Base-by-base conservation (phyloP, 2,113 vertebrate species). In the Harpagus bidentatus region DNA sequence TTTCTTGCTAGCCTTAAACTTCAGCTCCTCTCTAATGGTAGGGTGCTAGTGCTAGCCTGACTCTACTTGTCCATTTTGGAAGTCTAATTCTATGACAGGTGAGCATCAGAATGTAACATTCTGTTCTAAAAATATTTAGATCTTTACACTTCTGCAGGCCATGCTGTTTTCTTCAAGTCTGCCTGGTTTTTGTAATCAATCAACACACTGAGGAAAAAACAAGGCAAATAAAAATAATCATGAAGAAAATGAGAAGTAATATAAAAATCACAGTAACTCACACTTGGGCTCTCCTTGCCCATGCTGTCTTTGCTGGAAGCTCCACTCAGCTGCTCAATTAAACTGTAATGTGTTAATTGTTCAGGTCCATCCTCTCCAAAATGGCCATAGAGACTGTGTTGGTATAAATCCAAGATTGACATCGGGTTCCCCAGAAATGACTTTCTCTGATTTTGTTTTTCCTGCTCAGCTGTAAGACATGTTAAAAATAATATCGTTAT, bases 361-460 rank as follows among this genome's bases (percentile, higher is more conserved):
- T 97, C 96, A 76, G 90, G 96, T 84, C 86, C 95, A 52, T 97
- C 96, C 48, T 96, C 93, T 91, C 89, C 92, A 93, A 96, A 98
- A 63, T 76, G 96, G 82, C 93, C 92, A 95, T 94, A 97, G 65
- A 97, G 84, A 70, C 93, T 95, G 65, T 97, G 97, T 36, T 98
- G 98, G 88, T 98, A 98, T 88, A 98, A 96, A 89, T 97, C 97
- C 95, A 98, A 92, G 67, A 98, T 97, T 11, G 97, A 97, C 74
- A 98, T 96, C 1, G 95, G 89, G 70, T 61, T 97, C 81, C 93
- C 95, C 85, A 97, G 94, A 91, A 94, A 93, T 0, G 95, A 94
- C 89, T 81, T 97, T 58, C 88, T 97, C 65, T 97, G 93, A 88
- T 65, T 96, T 76, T 93, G 94, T 82, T 98, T 96, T 81, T 97